Base-by-base conservation (phyloP, 2,113 vertebrate species). In the Martes martes region DNA sequence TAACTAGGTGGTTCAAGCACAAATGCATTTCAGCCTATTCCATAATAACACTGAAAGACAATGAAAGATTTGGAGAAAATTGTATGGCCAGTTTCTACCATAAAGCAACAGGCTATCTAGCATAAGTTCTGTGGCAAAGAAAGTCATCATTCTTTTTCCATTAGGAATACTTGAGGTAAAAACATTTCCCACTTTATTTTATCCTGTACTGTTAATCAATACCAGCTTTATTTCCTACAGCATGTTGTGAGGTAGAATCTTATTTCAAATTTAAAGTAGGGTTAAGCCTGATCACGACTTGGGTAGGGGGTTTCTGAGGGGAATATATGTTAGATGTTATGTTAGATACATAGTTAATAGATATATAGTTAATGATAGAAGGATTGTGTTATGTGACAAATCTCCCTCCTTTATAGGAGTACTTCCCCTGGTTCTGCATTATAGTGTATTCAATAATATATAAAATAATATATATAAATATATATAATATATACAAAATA, bases 191-290 rank as follows among this genome's bases (percentile, higher is more conserved):
- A 71, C 14, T 57, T 14, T 61, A 42, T 69, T 95, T 65, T 93
- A 69, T 69, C 52, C 50, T 81, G 3, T 63, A 76, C 33, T 73
- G 3, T 47, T 93, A 92, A 80, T 86, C 86, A 83, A 63, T 31
- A 89, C 45, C 47, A n/a, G 28, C 42, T 91, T 85, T 93, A 71
- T 87, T 82, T 61, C 47, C 69, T 50, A 11, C 16, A 95, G 9
- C 45, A 94, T 79, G 26, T 71, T 88, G 39, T 87, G 67, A 96
- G 78, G 33, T 61, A 87, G 42, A 87, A 74, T 94, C 95, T 87
- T 83, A 71, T 82, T 88, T 87, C 36, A 3, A 88, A 59, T 78
- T 78, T 96, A 50, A 93, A 78, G 52, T 65, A 76, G 33, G 9
- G 63, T 76, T 84, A 95, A 74, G 11, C 47, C 39, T 92, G 57